These are phyloP conservation scores for Dryomyza anilis DNA, from an alignment of 2,888 invertebrate genomes.

Conservation along the genomic window DNA sequence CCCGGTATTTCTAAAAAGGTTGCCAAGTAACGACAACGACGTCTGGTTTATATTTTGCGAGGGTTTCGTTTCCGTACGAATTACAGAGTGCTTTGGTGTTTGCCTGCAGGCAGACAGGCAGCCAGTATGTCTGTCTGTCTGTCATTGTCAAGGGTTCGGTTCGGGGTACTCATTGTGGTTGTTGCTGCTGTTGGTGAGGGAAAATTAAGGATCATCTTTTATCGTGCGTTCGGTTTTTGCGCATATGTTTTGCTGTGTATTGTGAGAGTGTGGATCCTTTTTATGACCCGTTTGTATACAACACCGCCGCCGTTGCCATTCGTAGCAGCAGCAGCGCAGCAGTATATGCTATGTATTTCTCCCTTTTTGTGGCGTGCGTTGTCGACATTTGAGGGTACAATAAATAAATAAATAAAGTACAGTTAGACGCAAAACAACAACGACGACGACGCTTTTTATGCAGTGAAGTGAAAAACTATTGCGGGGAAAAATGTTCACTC, in stretches of 20 bases:
- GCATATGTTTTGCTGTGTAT: constrained; percentile 25
- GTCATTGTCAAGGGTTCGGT: not conserved
- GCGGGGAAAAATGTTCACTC: not conserved
- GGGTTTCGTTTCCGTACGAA: not conserved
- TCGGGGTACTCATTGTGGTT: constrained; percentile 22
- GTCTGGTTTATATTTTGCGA: too few species aligned
- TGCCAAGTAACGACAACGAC: too few species aligned
- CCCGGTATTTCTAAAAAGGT: too few species aligned
- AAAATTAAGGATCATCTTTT: not conserved
- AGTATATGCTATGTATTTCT: not conserved
- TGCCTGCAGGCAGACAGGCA: not conserved
- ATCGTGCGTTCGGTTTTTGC: not conserved
- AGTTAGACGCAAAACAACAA: not conserved
- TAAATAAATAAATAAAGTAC: too few species aligned
- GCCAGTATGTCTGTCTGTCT: not conserved
- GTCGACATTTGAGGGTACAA: too few species aligned
- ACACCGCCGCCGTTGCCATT: too few species aligned
- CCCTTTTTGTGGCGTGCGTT: not conserved
- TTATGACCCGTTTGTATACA: too few species aligned
- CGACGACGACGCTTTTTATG: too few species aligned
- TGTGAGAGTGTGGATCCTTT: not conserved
- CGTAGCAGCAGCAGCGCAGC: too few species aligned
- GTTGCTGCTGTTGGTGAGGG: constrained; percentile 1
- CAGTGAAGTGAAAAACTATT: not conserved
- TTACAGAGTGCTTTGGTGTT: not conserved